phyloP scores from a whole-genome alignment of 2,888 invertebrate species.

The Drosophila pseudotalamancana region DNA sequence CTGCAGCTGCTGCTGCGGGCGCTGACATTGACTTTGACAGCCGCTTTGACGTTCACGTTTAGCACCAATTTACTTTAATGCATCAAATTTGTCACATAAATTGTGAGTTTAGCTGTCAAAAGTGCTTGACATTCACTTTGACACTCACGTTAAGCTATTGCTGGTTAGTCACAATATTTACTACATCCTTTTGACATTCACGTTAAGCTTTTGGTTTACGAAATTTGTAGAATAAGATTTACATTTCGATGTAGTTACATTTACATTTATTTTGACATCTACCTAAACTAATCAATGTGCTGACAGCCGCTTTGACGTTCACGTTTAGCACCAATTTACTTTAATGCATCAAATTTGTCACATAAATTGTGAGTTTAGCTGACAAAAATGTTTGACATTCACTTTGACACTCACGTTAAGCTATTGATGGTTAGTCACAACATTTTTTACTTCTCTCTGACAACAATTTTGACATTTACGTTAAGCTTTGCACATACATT shows the following conservation, averaged over 20 bases:
- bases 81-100: neutral
- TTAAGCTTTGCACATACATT: no score
- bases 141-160: no score
- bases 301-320: neutral
- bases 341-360: neutral
- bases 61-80: neutral
- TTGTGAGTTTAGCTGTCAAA: neutral
- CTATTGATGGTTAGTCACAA: no score
- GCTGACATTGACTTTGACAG: neutral
- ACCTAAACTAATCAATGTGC: no score
- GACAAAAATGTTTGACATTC: neutral
- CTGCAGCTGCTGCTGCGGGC: conserved; percentile 56
- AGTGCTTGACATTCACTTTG: neutral
- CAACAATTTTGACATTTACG: neutral
- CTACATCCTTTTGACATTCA: no score
- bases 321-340: neutral
- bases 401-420: neutral
- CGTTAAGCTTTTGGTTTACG: no score
- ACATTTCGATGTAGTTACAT: no score
- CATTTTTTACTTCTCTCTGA: neutral
- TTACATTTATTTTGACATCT: no score
- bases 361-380: neutral
- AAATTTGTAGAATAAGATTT: no score
- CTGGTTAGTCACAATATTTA: no score
- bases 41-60: neutral